Conservation (phyloP, 2,797 vertebrate genomes). For the Ictinia mississippiensis region DNA sequence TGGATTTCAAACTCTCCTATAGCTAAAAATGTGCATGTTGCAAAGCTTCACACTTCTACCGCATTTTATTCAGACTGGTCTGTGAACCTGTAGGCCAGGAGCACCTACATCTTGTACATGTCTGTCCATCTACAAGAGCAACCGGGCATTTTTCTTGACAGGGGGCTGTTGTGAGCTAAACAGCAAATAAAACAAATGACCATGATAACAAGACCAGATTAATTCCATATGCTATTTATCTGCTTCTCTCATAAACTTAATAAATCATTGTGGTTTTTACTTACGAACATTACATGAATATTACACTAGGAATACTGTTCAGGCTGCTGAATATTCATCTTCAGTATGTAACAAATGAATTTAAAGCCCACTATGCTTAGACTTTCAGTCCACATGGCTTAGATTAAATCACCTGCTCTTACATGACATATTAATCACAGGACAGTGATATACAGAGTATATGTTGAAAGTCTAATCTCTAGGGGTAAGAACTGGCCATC, state of each 20-base stretch:
- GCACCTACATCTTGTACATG: neutral
- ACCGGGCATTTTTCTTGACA: neutral
- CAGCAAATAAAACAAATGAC: neutral
- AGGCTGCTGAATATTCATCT: neutral
- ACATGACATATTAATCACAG: neutral
- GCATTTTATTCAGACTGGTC: neutral
- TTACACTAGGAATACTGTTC: neutral
- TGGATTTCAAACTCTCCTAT: neutral
- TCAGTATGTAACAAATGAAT: neutral
- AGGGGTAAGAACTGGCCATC: neutral
- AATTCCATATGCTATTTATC: neutral
- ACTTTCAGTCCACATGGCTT: neutral
- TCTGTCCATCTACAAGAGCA: neutral
- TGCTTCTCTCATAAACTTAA: neutral
- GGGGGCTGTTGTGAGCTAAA: neutral
- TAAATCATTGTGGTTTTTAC: neutral
- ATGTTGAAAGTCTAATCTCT: neutral
- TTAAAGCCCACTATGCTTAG: neutral
- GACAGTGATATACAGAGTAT: neutral
- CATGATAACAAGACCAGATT: neutral
- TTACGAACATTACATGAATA: neutral
- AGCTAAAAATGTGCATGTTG: neutral
- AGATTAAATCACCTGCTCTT: neutral
- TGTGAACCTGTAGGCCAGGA: neutral
- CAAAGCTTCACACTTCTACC: neutral